These are phyloP conservation scores for Formica aserva DNA, from an alignment of 2,888 invertebrate species.

Conservation along the genomic window DNA sequence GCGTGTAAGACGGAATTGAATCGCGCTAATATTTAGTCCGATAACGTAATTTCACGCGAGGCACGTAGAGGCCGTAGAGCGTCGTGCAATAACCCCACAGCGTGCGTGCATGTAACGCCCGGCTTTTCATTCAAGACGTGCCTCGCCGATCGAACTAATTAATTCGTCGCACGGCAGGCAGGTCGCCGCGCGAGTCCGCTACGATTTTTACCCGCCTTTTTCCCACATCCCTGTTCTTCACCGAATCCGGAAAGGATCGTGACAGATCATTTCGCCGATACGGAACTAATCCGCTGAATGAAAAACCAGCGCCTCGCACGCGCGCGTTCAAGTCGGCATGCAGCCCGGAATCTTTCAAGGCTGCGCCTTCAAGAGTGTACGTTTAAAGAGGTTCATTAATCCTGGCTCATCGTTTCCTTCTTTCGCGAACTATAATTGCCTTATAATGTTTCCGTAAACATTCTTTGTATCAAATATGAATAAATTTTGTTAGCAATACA, in stretches of 20 bases:
- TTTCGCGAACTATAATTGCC: no score
- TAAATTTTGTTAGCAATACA: background rate
- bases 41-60: constrained; percentile 67
- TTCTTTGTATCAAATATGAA: background rate
- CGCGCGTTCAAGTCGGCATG: constrained; percentile 31
- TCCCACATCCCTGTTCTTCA: constrained; percentile 15
- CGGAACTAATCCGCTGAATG: constrained; percentile 68
- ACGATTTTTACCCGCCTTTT: constrained; percentile 61
- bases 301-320: constrained; percentile 62
- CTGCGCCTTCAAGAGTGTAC: background rate
- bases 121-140: constrained; percentile 71
- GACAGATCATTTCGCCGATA: constrained; percentile 69
- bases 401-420: no score
- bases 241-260: constrained; percentile 57
- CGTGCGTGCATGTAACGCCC: constrained; percentile 59
- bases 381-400: background rate
- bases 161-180: constrained; percentile 73
- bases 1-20: constrained; percentile 60
- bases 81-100: constrained; percentile 69
- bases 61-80: constrained; percentile 65
- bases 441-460: background rate
- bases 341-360: constrained; percentile 37
- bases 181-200: constrained; percentile 50
- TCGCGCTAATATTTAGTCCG: constrained; percentile 64
- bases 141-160: constrained; percentile 72